Evolutionary conservation across 30 jellyfish, hydroid and myxozoan genomes (phyloP), one percentile per base, ranked within the genome.

Genomic region (Turritopsis rubra): DNA sequence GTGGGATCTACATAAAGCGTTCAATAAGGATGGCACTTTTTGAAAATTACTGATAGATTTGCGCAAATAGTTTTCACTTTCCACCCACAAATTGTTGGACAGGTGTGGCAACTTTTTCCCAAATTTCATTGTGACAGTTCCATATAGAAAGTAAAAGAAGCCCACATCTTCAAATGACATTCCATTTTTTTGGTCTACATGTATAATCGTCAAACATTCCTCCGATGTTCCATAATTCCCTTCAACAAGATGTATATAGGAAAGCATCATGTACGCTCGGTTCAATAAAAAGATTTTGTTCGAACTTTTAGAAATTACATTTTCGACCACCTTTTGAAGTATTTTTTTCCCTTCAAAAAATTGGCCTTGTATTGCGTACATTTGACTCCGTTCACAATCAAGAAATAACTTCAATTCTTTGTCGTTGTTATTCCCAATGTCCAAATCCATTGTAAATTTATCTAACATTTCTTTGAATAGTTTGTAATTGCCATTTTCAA

Each of bases 141-240:
- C 97, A 75, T 91, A 80, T 0, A 91, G 71, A 29, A 66, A 19
- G 22, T 81, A 82, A 18, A 85, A 54, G 52, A 65, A 77, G 0
- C 86, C 90, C 29, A 76, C 54, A 75, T 86, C 97, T 28, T 91
- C 97, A 1, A 25, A 27, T 17, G 96, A 87, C 73, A 85, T 73
- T 52, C 75, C 81, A 19, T 52, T 54, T 52, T 79, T 73, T 23
- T 29, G 20, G 16, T 91, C 94, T 25, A 66, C 78, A 20, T 80
- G 87, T 1, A 91, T 78, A 85, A 91, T 83, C 1, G 82, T 88
- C 22, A 91, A 84, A 84, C 95, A 86, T 79, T 91, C 97, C 65
- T 91, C 93, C 0, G 96, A 95, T 23, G 97, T 91, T 52, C 97
- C 97, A 73, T 25, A 81, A 54, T 86, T 91, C 7, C 97, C 97